phyloP scores from a whole-genome alignment of 2,888 invertebrate species.

The Hyppa rectilinea region DNA sequence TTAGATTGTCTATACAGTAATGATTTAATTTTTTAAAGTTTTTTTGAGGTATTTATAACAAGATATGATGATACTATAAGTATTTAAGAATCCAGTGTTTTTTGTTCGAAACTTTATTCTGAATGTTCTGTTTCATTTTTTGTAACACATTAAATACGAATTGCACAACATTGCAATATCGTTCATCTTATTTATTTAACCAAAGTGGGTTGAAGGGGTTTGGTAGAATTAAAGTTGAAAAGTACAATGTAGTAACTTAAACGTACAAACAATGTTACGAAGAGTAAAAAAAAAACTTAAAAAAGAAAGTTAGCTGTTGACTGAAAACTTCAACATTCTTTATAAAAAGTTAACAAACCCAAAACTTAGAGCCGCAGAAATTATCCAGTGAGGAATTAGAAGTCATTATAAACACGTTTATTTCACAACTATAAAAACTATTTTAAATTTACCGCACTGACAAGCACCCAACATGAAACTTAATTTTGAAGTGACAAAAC shows the following conservation, averaged over 20 bases:
- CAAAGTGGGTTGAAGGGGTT: not conserved
- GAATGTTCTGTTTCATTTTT: constrained; percentile 3
- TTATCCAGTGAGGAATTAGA: constrained; percentile 91
- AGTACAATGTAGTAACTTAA: constrained; percentile 6
- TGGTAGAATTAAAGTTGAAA: not conserved
- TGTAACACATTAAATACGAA: not conserved
- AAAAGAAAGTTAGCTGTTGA: constrained; percentile 7
- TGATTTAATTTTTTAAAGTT: too few relatives aligned
- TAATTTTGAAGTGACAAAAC: constrained; percentile 24
- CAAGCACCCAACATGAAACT: not conserved
- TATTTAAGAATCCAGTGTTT: not conserved
- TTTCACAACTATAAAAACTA: constrained; percentile 12
- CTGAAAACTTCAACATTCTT: not conserved
- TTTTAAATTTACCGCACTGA: constrained; percentile 60
- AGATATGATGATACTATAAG: not conserved
- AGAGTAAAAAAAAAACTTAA: not conserved
- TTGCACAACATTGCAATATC: constrained; percentile 32
- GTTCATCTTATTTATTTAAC: not conserved
- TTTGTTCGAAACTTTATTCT: not conserved
- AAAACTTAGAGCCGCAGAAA: constrained; percentile 94
- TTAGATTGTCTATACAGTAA: too few relatives aligned
- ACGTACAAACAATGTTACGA: not conserved
- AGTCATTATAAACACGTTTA: constrained; percentile 28
- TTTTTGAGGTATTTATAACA: not conserved
- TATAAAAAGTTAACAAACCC: constrained; percentile 91